Evolutionary conservation across 2,113 vertebrate species (phyloP), one percentile per base, ranked within the genome.

Genomic region (Xyliphius kryptos): DNA sequence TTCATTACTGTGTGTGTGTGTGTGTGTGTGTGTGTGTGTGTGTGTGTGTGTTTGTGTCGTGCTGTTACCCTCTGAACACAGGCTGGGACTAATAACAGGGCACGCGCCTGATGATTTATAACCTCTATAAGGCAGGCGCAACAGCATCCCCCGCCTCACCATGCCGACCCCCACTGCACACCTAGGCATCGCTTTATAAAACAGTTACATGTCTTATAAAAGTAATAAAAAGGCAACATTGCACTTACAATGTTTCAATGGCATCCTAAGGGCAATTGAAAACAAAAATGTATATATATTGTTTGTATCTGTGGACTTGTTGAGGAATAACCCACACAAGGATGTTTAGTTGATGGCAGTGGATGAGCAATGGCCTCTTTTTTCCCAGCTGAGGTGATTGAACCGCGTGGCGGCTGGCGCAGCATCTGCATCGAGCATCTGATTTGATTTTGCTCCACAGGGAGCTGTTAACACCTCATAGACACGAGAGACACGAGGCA

Each of bases 391-490:
- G 40, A 1, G 3, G 70, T 86, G 86, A 87, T 86, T 86, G 86
- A 84, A 88, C 87, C 83, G 79, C 76, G 73, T 79, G 80, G 76
- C 75, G 76, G 74, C 82, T 80, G 74, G 63, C 63, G 75, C 22
- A 46, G 58, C 86, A 87, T 87, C 84, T 87, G 87, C 71, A 81
- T 74, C 76, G 46, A 19, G 46, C 40, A 22, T 76, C 76, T 84
- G 81, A 82, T 81, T 80, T 77, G 69, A 79, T 77, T 70, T 80
- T 78, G 73, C 74, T 79, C 89, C 89, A 85, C 6, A 1, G 74
- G 92, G 94, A 87, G 82, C 87, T 82, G 81, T 92, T 89, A 85
- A 89, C 90, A 90, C 90, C 89, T 91, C 91, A 87, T 92, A 89
- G 90, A 91, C 80, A 88, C 88, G 85, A 87, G 86, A 84, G 85